Conservation (phyloP, 1,140 invertebrate genomes). For the Leptestheria dahalacensis region DNA sequence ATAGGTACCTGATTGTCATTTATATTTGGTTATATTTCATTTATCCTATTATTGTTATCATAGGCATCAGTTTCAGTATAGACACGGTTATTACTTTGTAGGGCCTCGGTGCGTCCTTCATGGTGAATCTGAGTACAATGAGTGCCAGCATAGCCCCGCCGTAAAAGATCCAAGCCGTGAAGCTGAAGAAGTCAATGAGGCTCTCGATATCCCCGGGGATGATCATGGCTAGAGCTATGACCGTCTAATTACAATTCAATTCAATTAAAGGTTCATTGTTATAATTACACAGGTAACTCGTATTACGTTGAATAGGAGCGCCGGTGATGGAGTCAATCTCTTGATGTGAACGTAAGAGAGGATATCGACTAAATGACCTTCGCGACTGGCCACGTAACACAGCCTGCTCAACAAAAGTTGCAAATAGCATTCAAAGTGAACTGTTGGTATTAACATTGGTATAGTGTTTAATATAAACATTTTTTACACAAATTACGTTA, state of each 20-base stretch:
- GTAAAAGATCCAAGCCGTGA: slow-evolving; percentile 91
- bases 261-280: background rate
- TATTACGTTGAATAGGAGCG: slow-evolving; percentile 66
- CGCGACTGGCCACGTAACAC: slow-evolving; percentile 73
- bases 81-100: too few species aligned
- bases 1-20: slow-evolving; percentile 55
- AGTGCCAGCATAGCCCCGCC: slow-evolving; percentile 75
- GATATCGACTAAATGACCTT: slow-evolving; percentile 67
- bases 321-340: slow-evolving; percentile 62
- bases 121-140: slow-evolving; percentile 71
- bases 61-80: too few species aligned
- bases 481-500: background rate
- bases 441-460: background rate
- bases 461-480: background rate
- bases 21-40: background rate
- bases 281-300: background rate
- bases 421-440: background rate
- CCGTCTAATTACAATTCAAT: slow-evolving; percentile 20
- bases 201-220: slow-evolving; percentile 74
- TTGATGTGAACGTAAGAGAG: slow-evolving; percentile 72
- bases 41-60: too few species aligned
- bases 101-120: slow-evolving; percentile 69
- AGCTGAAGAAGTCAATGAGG: slow-evolving; percentile 88
- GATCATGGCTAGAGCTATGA: slow-evolving; percentile 50
- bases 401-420: slow-evolving; percentile 38